These are phyloP conservation scores for Hirtodrosophila alboralis DNA, from an alignment of 2,888 invertebrate genomes.

Conservation along the genomic window DNA sequence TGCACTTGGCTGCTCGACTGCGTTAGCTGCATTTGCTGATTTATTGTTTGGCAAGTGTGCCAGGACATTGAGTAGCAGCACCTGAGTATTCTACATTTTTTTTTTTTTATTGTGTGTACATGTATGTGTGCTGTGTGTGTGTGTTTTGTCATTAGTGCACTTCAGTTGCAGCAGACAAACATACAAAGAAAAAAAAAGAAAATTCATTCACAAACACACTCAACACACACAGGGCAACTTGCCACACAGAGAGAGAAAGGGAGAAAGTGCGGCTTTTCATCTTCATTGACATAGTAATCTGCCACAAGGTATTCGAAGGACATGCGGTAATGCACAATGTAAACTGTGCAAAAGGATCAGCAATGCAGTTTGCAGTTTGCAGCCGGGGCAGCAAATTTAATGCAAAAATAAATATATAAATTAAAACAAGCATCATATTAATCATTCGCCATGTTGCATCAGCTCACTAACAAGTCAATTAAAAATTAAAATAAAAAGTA, in stretches of 20 bases:
- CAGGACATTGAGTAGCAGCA: constrained; percentile 1
- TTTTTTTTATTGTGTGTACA: constrained; percentile 2
- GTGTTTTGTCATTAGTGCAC: constrained; percentile 4
- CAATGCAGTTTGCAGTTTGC: constrained; percentile 21
- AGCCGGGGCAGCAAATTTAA: constrained; percentile 13
- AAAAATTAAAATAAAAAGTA: background rate
- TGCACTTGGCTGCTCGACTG: constrained; percentile 22
- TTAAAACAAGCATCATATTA: constrained; percentile 34
- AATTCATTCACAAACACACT: constrained; percentile 7
- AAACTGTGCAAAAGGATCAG: constrained; percentile 6
- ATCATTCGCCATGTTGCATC: constrained; percentile 63
- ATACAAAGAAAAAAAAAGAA: constrained; percentile 18
- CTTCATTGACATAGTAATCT: constrained; percentile 63
- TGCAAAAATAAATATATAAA: too few species aligned
- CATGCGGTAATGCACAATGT: constrained; percentile 14
- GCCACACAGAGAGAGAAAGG: constrained; percentile 9
- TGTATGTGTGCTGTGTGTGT: constrained; percentile 8
- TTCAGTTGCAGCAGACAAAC: constrained; percentile 13
- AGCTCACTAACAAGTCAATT: constrained; percentile 8
- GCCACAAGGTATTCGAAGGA: constrained; percentile 50
- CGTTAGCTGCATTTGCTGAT: constrained; percentile 56
- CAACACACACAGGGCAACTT: constrained; percentile 3
- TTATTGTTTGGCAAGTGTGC: constrained; percentile 48
- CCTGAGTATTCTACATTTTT: too few species aligned
- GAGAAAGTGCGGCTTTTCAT: constrained; percentile 6